These are phyloP conservation scores for Hecatera dysodea DNA, from an alignment of 2,888 invertebrate genomes.

Conservation along the genomic window DNA sequence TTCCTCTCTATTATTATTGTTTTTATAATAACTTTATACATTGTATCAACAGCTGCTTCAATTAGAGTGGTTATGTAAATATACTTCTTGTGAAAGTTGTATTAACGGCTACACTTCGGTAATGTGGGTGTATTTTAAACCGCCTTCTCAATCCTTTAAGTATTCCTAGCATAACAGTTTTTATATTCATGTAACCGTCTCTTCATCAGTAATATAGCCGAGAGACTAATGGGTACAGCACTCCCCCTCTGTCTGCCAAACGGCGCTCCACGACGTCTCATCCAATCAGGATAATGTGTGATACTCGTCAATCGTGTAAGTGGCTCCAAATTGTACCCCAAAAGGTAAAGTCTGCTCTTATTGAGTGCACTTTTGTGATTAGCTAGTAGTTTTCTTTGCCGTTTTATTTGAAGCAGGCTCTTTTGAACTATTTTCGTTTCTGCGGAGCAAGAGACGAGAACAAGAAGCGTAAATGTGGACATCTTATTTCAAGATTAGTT, in stretches of 20 bases:
- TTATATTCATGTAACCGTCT: conserved; percentile 37
- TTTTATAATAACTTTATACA: conserved; percentile 37
- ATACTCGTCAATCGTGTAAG: conserved; percentile 63
- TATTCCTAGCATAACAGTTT: conserved; percentile 16
- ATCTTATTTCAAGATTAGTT: conserved; percentile 68
- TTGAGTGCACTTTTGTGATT: conserved; percentile 62
- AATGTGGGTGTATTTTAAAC: conserved; percentile 39
- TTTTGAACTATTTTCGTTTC: not conserved
- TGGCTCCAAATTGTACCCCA: conserved; percentile 57
- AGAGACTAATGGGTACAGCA: conserved; percentile 42
- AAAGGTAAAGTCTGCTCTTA: conserved; percentile 46
- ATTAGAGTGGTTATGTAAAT: conserved; percentile 60
- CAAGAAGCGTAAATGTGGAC: conserved; percentile 51
- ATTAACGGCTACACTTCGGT: conserved; percentile 28
- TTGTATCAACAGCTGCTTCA: conserved; percentile 57
- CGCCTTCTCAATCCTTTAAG: conserved; percentile 23
- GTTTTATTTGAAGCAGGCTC: not conserved
- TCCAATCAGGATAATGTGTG: conserved; percentile 65
- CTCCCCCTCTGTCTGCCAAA: conserved; percentile 61
- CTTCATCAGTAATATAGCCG: conserved; percentile 51
- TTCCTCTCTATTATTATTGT: conserved; percentile 44
- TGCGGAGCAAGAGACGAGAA: not conserved
- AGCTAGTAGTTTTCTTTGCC: conserved; percentile 30
- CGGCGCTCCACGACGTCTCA: conserved; percentile 50
- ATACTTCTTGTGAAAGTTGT: conserved; percentile 53